Conservation (phyloP, 2,113 vertebrate genomes). For the Syrmaticus mikado region DNA sequence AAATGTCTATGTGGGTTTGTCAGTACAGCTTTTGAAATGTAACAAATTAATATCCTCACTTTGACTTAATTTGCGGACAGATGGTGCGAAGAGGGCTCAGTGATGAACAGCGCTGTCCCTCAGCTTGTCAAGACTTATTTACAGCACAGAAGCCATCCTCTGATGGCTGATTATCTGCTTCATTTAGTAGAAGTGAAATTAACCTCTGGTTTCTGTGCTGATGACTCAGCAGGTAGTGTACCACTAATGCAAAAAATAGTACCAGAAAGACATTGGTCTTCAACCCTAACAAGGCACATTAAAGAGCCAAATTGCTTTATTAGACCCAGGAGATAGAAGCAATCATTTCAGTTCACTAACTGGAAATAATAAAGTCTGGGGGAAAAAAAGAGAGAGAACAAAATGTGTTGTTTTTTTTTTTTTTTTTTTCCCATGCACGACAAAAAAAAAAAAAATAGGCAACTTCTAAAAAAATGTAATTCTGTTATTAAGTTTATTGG, state of each 20-base stretch:
- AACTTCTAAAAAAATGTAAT: background rate
- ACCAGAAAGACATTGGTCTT: slow-evolving; percentile 73
- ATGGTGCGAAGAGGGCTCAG: slow-evolving; percentile 75
- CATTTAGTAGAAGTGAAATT: slow-evolving; percentile 83
- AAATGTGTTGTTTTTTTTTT: background rate
- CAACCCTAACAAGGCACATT: slow-evolving; percentile 76
- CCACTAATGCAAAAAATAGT: slow-evolving; percentile 68
- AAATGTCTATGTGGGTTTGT: slow-evolving; percentile 70
- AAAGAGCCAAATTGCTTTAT: slow-evolving; percentile 78
- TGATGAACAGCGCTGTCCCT: slow-evolving; percentile 67
- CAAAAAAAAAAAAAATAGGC: background rate
- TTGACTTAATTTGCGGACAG: slow-evolving; percentile 80
- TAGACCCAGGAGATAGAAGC: slow-evolving; percentile 73
- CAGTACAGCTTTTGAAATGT: slow-evolving; percentile 74
- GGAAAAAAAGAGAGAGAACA: background rate
- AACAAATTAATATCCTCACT: slow-evolving; percentile 78
- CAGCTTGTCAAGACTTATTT: slow-evolving; percentile 79
- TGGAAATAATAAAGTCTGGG: slow-evolving; percentile 70
- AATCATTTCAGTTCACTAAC: slow-evolving; percentile 73
- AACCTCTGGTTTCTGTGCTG: slow-evolving; percentile 76
- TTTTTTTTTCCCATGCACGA: slow-evolving; percentile 13
- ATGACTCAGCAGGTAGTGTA: slow-evolving; percentile 81
- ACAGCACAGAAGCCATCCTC: slow-evolving; percentile 68
- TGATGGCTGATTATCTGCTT: slow-evolving; percentile 80
- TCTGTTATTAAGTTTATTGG: background rate